phyloP scores from a whole-genome alignment of 2,888 invertebrate species.

The Spialia ferax region DNA sequence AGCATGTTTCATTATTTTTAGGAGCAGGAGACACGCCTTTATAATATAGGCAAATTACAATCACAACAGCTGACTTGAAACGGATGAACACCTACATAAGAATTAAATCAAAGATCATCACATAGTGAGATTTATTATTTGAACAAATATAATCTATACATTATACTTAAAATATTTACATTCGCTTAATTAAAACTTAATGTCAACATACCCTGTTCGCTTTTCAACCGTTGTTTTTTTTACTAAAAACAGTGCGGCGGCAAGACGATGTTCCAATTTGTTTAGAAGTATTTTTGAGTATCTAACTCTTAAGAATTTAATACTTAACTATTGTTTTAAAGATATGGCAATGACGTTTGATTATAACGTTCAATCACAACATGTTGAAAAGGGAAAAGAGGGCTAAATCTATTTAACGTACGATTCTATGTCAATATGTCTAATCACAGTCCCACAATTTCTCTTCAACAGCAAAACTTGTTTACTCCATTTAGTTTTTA shows the following conservation, averaged over 20 bases:
- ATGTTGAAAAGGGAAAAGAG: slow-evolving; percentile 84
- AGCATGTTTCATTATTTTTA: too few species aligned
- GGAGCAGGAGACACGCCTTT: too few species aligned
- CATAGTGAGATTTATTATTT: slow-evolving; percentile 83
- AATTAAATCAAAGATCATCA: slow-evolving; percentile 55
- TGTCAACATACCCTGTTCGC: slow-evolving; percentile 83
- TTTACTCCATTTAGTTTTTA: slow-evolving; percentile 20
- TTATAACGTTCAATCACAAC: slow-evolving; percentile 60
- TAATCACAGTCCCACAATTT: slow-evolving; percentile 81
- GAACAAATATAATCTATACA: slow-evolving; percentile 83
- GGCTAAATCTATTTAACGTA: slow-evolving; percentile 63
- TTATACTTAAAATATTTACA: slow-evolving; percentile 81
- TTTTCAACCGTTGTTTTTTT: slow-evolving; percentile 83
- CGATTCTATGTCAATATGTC: slow-evolving; percentile 62
- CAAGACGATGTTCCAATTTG: slow-evolving; percentile 58
- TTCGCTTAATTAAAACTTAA: slow-evolving; percentile 79
- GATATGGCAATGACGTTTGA: slow-evolving; percentile 36
- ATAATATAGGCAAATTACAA: too few species aligned
- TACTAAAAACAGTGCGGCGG: slow-evolving; percentile 63
- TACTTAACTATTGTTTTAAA: slow-evolving; percentile 30
- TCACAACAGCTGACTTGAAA: too few species aligned
- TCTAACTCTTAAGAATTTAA: slow-evolving; percentile 16
- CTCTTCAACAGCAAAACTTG: slow-evolving; percentile 50
- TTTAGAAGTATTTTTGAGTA: slow-evolving; percentile 20
- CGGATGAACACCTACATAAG: not conserved